Base-by-base conservation (phyloP, 2,797 vertebrate genomes). In the Hipposideros larvatus region DNA sequence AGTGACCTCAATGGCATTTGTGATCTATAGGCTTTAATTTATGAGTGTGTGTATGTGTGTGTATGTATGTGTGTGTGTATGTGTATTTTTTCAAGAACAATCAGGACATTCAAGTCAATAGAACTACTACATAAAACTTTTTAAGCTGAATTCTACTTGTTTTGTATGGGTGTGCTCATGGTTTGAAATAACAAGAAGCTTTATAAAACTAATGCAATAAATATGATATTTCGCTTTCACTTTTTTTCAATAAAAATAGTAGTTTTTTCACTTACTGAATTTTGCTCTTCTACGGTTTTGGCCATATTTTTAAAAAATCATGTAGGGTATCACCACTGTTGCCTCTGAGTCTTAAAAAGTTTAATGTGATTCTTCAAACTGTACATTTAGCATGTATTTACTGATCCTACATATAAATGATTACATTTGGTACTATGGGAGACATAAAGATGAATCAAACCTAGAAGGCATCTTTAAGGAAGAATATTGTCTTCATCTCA, bases 1-100 rank as follows among this genome's bases (percentile, higher is more conserved):
- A 70, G 88, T 78, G 97, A 96, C 73, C 63, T 98, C 96, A 79
- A 24, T 84, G 73, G 46, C 34, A 24, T 75, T 63, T 96, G 53
- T 97, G 89, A 96, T 97, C 80, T 86, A 87, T 92, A 82, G 11
- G 24, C 55, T 97, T 96, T 96, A 89, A 94, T 82, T 41, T 95
- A 14, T 22, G 53, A 41, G 46, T 22, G 31, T 34, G 41, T 90
- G 46, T 46, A 14, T 66, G n/a, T 57, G n/a, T 7, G 57, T 53
- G 28, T 70, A 11, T 37, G 31, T 66, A 24, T 51, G 46, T n/a
- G 11, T 48, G 46, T 21, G 55, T 51, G 14, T 48, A 11, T 51
- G 14, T 51, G 14, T 31, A 51, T 91, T 94, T 84, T 77, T 85
- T 80, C 55, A 96, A 94, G 68, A 94, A 48, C 66, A 91, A n/a